These are phyloP conservation scores for Tychaedon coryphoeus DNA, from an alignment of 2,113 vertebrate genomes.

Conservation along the genomic window DNA sequence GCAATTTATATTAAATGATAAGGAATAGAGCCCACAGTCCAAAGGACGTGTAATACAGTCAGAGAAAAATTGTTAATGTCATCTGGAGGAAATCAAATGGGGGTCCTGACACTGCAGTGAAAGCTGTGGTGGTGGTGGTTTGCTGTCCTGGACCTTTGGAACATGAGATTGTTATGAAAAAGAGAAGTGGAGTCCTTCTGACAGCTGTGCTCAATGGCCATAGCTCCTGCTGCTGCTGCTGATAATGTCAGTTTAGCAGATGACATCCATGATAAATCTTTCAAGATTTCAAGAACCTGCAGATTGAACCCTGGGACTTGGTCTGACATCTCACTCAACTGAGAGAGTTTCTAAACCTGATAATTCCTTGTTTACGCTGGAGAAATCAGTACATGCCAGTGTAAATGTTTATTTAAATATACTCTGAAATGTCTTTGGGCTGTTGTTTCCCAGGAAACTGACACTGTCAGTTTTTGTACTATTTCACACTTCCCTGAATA, in stretches of 20 bases:
- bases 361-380: not conserved
- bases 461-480: not conserved
- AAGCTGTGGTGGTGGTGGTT: not conserved
- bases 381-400: not conserved
- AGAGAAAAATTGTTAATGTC: not conserved
- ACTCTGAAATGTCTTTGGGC: not conserved
- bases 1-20: not conserved
- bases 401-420: not conserved
- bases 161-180: not conserved
- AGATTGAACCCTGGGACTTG: not conserved
- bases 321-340: not conserved
- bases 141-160: not conserved
- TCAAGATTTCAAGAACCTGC: not conserved
- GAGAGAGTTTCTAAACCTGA: not conserved
- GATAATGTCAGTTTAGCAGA: not conserved
- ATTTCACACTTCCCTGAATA: not conserved
- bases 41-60: not conserved
- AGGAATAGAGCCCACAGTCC: not conserved
- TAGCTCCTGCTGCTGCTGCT: not conserved
- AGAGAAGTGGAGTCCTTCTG: not conserved
- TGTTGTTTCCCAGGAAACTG: constrained; percentile 4
- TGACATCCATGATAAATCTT: not conserved
- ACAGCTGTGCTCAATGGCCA: not conserved
- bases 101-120: not conserved
- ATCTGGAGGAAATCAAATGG: not conserved